phyloP scores from a whole-genome alignment of 2,888 invertebrate genomes.

The Dichetophora obliterata region DNA sequence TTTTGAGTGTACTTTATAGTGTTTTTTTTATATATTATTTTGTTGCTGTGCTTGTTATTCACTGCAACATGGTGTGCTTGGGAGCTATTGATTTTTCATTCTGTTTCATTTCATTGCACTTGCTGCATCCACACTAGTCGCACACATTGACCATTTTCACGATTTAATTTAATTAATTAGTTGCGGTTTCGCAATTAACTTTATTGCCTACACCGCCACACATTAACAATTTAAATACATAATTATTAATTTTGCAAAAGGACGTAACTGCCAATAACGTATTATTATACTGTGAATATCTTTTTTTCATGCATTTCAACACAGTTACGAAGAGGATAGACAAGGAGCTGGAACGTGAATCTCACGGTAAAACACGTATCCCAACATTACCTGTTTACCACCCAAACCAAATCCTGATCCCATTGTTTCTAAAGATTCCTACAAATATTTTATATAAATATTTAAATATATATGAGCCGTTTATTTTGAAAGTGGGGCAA shows the following conservation, averaged over 20 bases:
- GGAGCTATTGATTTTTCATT: slow-evolving; percentile 30
- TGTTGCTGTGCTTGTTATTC: background rate
- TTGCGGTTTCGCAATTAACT: slow-evolving; percentile 68
- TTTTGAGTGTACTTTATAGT: background rate
- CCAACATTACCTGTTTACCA: background rate
- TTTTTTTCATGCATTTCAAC: background rate
- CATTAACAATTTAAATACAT: slow-evolving; percentile 32
- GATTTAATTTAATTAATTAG: slow-evolving; percentile 68
- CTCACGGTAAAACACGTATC: background rate
- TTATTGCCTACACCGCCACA: slow-evolving; percentile 60
- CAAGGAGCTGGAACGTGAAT: background rate
- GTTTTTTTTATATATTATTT: slow-evolving; percentile 5
- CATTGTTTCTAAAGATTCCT: background rate
- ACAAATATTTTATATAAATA: no score
- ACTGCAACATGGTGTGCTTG: background rate
- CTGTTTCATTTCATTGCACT: slow-evolving; percentile 3
- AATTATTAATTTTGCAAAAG: slow-evolving; percentile 9
- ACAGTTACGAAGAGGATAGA: background rate
- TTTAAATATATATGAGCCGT: no score
- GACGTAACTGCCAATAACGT: slow-evolving; percentile 3
- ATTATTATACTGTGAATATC: slow-evolving; percentile 5
- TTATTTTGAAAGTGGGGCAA: no score
- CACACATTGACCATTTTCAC: slow-evolving; percentile 13
- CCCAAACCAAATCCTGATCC: background rate
- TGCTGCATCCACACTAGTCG: background rate